These are phyloP conservation scores for Nebria ingens DNA, from an alignment of 1,140 invertebrate species.

Conservation along the genomic window DNA sequence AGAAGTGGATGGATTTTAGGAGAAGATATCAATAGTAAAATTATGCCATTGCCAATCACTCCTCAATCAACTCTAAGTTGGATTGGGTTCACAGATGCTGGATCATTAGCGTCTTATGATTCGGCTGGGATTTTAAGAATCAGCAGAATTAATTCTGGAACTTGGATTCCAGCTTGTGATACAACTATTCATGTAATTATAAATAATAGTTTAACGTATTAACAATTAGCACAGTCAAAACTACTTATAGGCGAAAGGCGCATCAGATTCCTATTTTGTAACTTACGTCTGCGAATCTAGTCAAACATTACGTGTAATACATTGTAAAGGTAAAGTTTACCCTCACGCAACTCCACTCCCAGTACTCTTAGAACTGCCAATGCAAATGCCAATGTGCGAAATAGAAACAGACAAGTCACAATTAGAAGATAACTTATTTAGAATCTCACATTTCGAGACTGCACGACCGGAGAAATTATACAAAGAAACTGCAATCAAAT, in stretches of 20 bases:
- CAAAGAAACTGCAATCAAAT: constrained; percentile 72
- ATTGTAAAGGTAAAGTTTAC: constrained; percentile 80
- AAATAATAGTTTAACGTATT: constrained; percentile 10
- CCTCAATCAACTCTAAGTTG: constrained; percentile 60
- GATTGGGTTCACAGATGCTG: constrained; percentile 74
- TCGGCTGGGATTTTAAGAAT: constrained; percentile 54
- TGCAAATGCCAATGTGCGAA: constrained; percentile 72
- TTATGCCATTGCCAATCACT: constrained; percentile 54
- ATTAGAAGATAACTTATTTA: constrained; percentile 66
- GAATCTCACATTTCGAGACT: constrained; percentile 45
- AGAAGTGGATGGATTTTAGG: constrained; percentile 17
- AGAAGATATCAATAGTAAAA: constrained; percentile 37
- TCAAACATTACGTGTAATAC: constrained; percentile 66
- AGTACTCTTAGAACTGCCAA: constrained; percentile 57
- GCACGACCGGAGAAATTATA: constrained; percentile 51
- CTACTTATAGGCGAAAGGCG: constrained; percentile 48
- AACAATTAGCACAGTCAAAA: no score
- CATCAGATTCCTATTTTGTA: constrained; percentile 73
- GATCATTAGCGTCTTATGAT: constrained; percentile 59
- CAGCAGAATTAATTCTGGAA: constrained; percentile 46
- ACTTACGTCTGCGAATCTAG: constrained; percentile 65
- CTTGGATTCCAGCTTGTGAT: constrained; percentile 73
- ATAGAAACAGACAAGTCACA: constrained; percentile 66
- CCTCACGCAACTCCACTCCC: constrained; percentile 79
- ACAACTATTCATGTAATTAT: constrained; percentile 51